Percentiles rank a stretch among this genome's conserved stretches.
Evolutionary conservation across 2,113 vertebrate species (phyloP).

Genomic region (Pseudolaguvia tuberculata): DNA sequence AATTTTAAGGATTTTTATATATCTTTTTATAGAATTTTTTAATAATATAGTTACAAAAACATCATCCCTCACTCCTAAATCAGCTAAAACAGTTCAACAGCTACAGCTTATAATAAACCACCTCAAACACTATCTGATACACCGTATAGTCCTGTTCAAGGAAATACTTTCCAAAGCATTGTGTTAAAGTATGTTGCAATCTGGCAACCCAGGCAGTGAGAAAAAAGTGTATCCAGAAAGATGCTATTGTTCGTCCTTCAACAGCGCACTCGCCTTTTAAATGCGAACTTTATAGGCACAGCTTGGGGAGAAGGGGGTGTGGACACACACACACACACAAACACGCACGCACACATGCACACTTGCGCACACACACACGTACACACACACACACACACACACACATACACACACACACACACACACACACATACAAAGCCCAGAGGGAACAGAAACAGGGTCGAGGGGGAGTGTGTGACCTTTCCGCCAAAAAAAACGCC

Average conservation of each 20-base stretch:
- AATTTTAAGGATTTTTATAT: no score
- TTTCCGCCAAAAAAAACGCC: conserved; percentile 70
- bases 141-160: background rate
- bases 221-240: conserved; percentile 78
- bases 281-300: conserved; percentile 79
- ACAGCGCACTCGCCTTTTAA: conserved; percentile 76
- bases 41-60: no score
- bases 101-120: background rate
- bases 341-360: conserved; percentile 19
- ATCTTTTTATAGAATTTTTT: no score
- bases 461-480: conserved; percentile 81
- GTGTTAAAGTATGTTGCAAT: conserved; percentile 16
- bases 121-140: background rate
- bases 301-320: conserved; percentile 48
- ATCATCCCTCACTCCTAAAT: no score
- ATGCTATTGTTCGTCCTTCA: conserved; percentile 72
- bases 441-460: conserved; percentile 71
- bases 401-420: conserved; percentile 39
- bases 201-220: conserved; percentile 60
- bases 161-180: conserved; percentile 2
- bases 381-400: conserved; percentile 53
- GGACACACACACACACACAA: conserved; percentile 14
- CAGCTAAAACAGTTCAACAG: background rate
- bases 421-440: conserved; percentile 64
- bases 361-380: no score